Evolutionary conservation across 2,797 vertebrate species (phyloP).

Genomic region (Crax fasciolata): DNA sequence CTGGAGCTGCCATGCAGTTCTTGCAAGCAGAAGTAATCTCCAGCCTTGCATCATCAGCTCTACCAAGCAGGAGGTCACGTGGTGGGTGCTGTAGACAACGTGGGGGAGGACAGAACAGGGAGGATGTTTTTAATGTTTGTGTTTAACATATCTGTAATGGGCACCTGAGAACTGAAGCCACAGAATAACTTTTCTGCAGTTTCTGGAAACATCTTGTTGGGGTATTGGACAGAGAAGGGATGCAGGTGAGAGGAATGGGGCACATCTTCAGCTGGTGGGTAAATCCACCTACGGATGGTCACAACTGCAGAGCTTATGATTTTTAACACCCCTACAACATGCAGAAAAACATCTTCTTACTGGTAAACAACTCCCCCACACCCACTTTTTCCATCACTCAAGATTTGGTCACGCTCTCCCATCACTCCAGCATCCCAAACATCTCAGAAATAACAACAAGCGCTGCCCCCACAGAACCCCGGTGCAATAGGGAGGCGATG

Average conservation of each 20-base stretch:
- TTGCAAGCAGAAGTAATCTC: constrained; percentile 35
- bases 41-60: constrained; percentile 48
- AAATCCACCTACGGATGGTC: background rate
- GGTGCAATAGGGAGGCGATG: background rate
- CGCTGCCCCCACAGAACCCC: no score
- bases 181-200: background rate
- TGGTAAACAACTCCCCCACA: background rate
- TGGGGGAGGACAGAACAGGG: constrained; percentile 28
- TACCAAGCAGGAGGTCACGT: constrained; percentile 11
- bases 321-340: background rate
- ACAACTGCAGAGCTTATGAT: background rate
- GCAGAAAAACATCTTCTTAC: background rate
- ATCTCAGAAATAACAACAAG: background rate
- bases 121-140: constrained; percentile 55
- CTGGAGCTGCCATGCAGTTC: constrained; percentile 41
- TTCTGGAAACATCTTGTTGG: background rate
- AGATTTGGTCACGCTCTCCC: background rate
- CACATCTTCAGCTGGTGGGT: background rate
- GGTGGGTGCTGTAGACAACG: constrained; percentile 24
- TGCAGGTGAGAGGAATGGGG: background rate
- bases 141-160: constrained; percentile 23
- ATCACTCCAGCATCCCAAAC: background rate
- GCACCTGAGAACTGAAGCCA: constrained; percentile 11
- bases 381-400: background rate
- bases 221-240: background rate